Evolutionary conservation across 2,888 invertebrate species (phyloP), one percentile per base, ranked within the genome.

Genomic region (Aporophyla lueneburgensis): DNA sequence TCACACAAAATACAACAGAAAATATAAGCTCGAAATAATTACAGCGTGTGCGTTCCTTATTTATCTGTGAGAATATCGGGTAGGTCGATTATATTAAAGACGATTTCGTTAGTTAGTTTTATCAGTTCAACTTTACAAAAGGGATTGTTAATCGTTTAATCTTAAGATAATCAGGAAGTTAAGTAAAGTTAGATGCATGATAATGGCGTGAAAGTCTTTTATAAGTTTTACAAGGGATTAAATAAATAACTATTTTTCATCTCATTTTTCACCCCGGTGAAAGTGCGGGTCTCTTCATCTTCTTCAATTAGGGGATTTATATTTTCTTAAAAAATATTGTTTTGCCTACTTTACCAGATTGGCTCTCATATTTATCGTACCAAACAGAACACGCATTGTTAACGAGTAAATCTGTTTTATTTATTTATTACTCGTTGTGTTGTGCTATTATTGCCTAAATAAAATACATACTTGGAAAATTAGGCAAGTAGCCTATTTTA

Each of bases 41-140:
- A 51, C 7, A 46, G 43, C 2, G 21, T 46, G 51, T 46, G 7
- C 0, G 16, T 53, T 59, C 43, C 19, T 33, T 54, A 24, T 16
- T 27, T 68, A 54, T 6, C 21, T 40, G 58, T 33, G 53, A 75
- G 54, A 56, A n/a, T 81, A 65, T 75, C 54, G 33, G 43, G 53
- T 63, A 56, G 46, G 54, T n/a, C 43, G 54, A 71, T 74, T 81
- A 74, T 73, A 21, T 43, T 66, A 33, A 61, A 58, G 56, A 43
- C 51, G 70, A 59, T 67, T 67, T 51, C 27, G 43, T 71, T 77
- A 69, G 77, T 77, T 61, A 68, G 43, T 71, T 77, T 81, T 59
- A 81, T 81, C 63, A 82, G 71, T 78, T 68, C 12, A 53, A 58
- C 49, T 70, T 74, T 14, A 53, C 49, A 71, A 65, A 71, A 16